Evolutionary conservation across 2,113 vertebrate genomes (phyloP), one percentile per base, ranked within the genome.

Genomic region (Oreocharis arfaki): DNA sequence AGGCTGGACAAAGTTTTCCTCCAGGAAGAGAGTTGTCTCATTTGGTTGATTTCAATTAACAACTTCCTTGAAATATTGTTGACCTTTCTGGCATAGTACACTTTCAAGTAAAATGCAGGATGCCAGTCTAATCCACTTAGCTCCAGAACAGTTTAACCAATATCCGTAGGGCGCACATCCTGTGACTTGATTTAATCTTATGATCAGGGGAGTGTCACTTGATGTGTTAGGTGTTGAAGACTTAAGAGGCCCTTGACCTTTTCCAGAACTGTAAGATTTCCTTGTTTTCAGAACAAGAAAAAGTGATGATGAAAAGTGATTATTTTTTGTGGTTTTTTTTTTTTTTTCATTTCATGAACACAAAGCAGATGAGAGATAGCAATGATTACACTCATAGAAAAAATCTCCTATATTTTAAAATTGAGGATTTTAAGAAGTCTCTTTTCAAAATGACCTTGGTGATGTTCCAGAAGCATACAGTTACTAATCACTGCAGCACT

Each of bases 121-220:
- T 97, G 89, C 97, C 90, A 90, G 96, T 97, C 79, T 97, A 97
- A 97, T 95, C 96, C 93, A 96, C 96, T 96, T 94, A 93, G 79
- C 59, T 96, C 96, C 92, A 96, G 97, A 97, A 87, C 42, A 84
- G 73, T 85, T 96, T 96, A 96, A 94, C 93, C 92, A 94, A 87
- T 94, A 91, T 70, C 97, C 84, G 4, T 83, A 94, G 96, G 97
- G 95, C 93, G 97, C 57, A 84, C 57, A 97, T 97, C 97, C 90
- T 98, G 93, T 97, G 97, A 97, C 95, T 97, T 92, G 82, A 91
- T 96, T 97, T 97, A 95, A 97, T 96, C 96, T 97, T 95, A 82
- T 76, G 96, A 97, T 97, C 81, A 90, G 91, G 71, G 78, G 89
- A 95, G 89, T 96, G 94, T 97, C 97, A 94, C 71, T 97, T 97